A percentile compares a stretch with the other conserved stretches of the same genome.
Evolutionary conservation across 1,140 invertebrate genomes (phyloP).

Genomic region (Penaeus japonicus): DNA sequence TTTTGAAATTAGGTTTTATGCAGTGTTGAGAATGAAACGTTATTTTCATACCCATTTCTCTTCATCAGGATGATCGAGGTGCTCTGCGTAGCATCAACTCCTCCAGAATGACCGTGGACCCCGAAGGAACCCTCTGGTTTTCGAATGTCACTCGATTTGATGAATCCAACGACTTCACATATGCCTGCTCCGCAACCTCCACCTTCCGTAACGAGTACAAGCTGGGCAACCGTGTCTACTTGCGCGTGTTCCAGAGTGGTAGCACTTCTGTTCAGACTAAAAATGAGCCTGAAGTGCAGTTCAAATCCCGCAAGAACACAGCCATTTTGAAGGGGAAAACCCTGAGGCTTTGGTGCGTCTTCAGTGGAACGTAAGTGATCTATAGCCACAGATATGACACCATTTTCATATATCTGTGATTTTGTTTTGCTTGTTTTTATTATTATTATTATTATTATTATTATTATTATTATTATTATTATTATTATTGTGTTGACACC

Average conservation of each 20-base stretch:
- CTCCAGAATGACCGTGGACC: slow-evolving; percentile 91
- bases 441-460: too few species aligned
- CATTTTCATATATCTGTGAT: too few species aligned
- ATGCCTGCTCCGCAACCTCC: slow-evolving; percentile 89
- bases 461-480: too few species aligned
- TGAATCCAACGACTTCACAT: slow-evolving; percentile 80
- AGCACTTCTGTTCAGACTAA: slow-evolving; percentile 77
- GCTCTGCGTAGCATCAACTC: slow-evolving; percentile 89
- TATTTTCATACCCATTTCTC: neutral
- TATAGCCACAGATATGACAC: neutral
- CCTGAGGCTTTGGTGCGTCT: slow-evolving; percentile 87
- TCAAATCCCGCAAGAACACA: slow-evolving; percentile 84
- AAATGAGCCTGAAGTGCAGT: slow-evolving; percentile 79
- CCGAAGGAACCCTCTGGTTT: slow-evolving; percentile 93
- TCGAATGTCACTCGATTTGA: slow-evolving; percentile 90
- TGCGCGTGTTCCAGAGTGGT: slow-evolving; percentile 81
- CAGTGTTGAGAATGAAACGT: neutral
- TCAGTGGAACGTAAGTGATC: slow-evolving; percentile 82
- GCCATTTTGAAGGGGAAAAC: slow-evolving; percentile 82
- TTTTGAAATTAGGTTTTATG: neutral
- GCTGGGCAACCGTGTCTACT: slow-evolving; percentile 79
- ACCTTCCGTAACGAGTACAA: slow-evolving; percentile 89
- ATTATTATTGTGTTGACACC: too few species aligned
- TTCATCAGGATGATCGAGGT: slow-evolving; percentile 71
- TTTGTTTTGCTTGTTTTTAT: too few species aligned